phyloP scores from a whole-genome alignment of 2,113 vertebrate genomes.

The Cairina moschata region DNA sequence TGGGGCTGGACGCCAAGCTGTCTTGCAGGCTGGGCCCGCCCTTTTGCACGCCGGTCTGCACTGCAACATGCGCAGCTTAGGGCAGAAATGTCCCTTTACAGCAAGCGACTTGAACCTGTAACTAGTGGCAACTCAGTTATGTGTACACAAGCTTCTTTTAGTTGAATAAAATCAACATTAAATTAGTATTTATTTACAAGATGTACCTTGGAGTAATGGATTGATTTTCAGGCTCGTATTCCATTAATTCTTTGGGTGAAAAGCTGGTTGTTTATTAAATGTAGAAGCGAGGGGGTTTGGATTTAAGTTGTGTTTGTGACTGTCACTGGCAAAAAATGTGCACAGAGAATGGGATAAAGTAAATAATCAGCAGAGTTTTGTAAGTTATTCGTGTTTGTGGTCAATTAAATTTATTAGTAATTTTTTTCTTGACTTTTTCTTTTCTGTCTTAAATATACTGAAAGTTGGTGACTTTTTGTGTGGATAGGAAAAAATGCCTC shows the following conservation, averaged over 20 bases:
- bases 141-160: background rate
- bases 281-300: background rate
- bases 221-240: background rate
- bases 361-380: background rate
- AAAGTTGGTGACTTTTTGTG: background rate
- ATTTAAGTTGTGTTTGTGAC: background rate
- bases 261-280: background rate
- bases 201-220: background rate
- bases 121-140: background rate
- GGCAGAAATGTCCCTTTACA: background rate
- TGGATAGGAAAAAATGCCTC: background rate
- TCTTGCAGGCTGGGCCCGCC: background rate
- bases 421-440: background rate
- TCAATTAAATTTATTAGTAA: background rate
- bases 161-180: background rate
- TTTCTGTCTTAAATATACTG: background rate
- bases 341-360: background rate
- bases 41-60: fast-evolving
- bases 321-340: background rate
- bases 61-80: fast-evolving
- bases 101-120: background rate
- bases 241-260: background rate
- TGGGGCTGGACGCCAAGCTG: background rate
- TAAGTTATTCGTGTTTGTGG: background rate
- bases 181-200: background rate